Percentiles rank a stretch among this genome's conserved stretches.
Conservation (phyloP, 2,113 vertebrate species). For the Lycaon pictus region DNA sequence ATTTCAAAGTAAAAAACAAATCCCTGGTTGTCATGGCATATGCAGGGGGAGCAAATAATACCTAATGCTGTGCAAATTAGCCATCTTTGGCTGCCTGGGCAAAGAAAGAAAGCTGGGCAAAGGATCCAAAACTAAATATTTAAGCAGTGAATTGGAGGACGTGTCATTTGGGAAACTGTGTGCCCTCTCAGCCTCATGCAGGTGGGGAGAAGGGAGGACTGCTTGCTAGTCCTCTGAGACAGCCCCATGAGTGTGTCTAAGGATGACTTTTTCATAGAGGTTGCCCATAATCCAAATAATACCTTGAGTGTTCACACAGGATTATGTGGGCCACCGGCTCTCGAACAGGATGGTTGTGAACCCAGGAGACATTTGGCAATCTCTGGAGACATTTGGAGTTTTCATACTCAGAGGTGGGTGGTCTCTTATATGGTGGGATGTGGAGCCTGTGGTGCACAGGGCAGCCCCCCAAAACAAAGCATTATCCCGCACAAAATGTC, state of each 20-base stretch:
- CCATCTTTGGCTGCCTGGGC: background rate
- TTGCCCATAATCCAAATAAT: background rate
- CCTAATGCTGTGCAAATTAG: background rate
- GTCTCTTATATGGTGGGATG: background rate
- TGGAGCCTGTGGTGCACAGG: background rate
- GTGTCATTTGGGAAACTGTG: background rate
- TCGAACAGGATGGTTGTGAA: background rate
- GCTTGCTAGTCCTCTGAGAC: background rate
- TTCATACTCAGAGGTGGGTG: background rate
- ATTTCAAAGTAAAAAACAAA: slow-evolving; percentile 33
- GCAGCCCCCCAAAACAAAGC: background rate
- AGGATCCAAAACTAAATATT: background rate
- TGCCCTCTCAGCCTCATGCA: background rate
- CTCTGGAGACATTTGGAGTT: background rate
- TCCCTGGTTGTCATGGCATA: background rate
- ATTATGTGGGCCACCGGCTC: background rate
- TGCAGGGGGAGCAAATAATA: background rate
- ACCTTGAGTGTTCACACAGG: background rate
- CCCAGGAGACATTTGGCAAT: background rate
- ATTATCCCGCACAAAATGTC: background rate
- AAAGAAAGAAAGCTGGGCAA: background rate
- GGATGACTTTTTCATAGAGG: background rate
- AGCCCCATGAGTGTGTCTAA: background rate
- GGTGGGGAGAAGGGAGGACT: background rate
- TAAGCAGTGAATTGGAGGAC: background rate